Evolutionary conservation across 2,888 invertebrate species (phyloP), one percentile per base, ranked within the genome.

Genomic region (Coremacera marginata): DNA sequence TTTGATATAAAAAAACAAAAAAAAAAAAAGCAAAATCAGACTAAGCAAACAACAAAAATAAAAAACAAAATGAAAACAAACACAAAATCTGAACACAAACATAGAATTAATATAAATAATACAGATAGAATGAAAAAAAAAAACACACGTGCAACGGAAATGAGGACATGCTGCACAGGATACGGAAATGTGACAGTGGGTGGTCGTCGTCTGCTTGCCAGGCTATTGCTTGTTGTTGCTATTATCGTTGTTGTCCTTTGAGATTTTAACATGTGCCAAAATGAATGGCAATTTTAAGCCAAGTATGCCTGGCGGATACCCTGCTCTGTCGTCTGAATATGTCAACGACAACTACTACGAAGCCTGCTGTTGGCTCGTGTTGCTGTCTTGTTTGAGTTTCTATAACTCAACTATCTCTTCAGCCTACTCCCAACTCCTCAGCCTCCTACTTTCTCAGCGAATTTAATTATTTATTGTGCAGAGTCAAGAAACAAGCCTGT

Each of bases 401-500:
- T 37, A 19, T 34, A 31, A 37, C 37, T 4, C 44, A 7, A 44
- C 44, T 3, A 11, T 3, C 14, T 11, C 44, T 2, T 31, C 31
- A 31, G 5, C 31, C 31, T 31, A 5, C 31, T 31, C 31, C 31
- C 31, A 4, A 4, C 31, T 31, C 31, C 31, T 31, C 5, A 31
- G 1, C 7, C 14, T 34, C n/a, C 19, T 14, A 14, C 34, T 19
- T 8, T 55, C 49, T 55, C 55, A 34, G 52, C 70, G n/a, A 52
- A 70, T 70, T 70, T 70, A 70, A 70, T 70, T 51, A 70, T 70
- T 70, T 52, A 70, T 9, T 34, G 5, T 55, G 19, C 7, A 52
- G 1, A 52, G 19, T 19, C n/a, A 16, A 55, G 55, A 1, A n/a
- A 55, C 55, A 44, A 44, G 44, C 44, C 44, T 44, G 44, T 44